Base-by-base conservation (phyloP, 2,113 vertebrate species). In the Cyphomyrus discorhynchus region DNA sequence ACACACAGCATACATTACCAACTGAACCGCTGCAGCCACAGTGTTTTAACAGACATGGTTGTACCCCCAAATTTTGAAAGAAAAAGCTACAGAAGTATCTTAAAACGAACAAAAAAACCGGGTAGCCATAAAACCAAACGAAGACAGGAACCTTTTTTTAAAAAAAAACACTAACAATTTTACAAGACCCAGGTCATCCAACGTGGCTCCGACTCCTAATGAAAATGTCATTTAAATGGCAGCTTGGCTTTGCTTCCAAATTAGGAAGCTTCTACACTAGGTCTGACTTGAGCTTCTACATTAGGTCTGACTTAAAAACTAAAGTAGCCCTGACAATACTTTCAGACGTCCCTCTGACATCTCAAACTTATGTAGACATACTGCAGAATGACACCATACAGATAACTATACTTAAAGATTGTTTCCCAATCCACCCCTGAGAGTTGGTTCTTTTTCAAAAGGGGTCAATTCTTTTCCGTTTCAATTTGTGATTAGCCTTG, bases 191-290 rank as follows among this genome's bases (percentile, higher is more conserved):
- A 46, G 45, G 82, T 45, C 45, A 46, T 21, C 8, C 39, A 47
- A 45, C 35, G 3, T 84, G 39, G 24, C 45, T 45, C 82, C 15
- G 13, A n/a, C 45, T 52, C 50, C 47, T 87, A 56, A 56, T 87
- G n/a, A 42, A 87, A 35, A 53, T 87, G 49, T 87, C 13, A 35
- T 56, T 87, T 53, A 87, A 56, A 87, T 87, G 49, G 85, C 50
- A 56, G 27, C 27, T 3, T 27, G 17, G 85, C 85, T 31, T 87
- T 87, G 85, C 85, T 87, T 53, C 50, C 85, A 27, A 56, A 84
- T 35, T 87, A 53, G 21, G n/a, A 50, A 19, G 15, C 0, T 42
- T 35, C 17, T 7, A 80, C 35, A 42, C 42, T 80, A 13, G n/a
- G 6, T 42, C 74, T 70, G 39, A 39, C 39, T 39, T 39, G 39